Conservation (phyloP, 1,140 invertebrate genomes). For the Dendroctonus ponderosae region DNA sequence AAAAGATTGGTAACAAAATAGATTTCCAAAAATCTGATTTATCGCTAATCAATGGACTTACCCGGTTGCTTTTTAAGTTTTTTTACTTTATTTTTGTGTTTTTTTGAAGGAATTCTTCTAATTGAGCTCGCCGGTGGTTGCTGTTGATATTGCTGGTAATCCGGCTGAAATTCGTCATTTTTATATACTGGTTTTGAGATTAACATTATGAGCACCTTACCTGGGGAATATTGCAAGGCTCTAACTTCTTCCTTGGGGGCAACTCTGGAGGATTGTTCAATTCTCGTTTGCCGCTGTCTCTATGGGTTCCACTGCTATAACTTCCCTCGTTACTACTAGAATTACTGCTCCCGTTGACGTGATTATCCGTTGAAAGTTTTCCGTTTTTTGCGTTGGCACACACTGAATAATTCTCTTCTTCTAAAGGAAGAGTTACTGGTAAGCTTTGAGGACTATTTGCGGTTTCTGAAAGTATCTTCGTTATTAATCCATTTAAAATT, state of each 20-base stretch:
- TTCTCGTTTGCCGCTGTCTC: not conserved
- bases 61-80: slow-evolving; percentile 19
- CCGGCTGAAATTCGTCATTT: slow-evolving; percentile 11
- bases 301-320: not conserved
- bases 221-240: slow-evolving; percentile 51
- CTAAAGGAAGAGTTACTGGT: slow-evolving; percentile 5
- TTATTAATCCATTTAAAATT: not conserved
- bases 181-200: not conserved
- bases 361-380: not conserved
- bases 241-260: slow-evolving; percentile 80
- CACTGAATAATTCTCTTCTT: slow-evolving; percentile 24
- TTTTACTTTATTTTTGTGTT: slow-evolving; percentile 22
- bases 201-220: not conserved
- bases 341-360: too few species aligned
- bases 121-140: slow-evolving; percentile 12
- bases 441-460: too few species aligned
- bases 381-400: slow-evolving; percentile 3
- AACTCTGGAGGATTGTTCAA: slow-evolving; percentile 79
- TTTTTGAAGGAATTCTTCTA: slow-evolving; percentile 22
- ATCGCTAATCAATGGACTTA: not conserved
- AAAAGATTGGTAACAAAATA: not conserved
- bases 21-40: not conserved
- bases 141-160: slow-evolving; percentile 8
- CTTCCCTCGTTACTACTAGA: not conserved
- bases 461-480: too few species aligned